Evolutionary conservation across 2,797 vertebrate species (phyloP), one percentile per base, ranked within the genome.

Genomic region (Eupleurogrammus muticus): DNA sequence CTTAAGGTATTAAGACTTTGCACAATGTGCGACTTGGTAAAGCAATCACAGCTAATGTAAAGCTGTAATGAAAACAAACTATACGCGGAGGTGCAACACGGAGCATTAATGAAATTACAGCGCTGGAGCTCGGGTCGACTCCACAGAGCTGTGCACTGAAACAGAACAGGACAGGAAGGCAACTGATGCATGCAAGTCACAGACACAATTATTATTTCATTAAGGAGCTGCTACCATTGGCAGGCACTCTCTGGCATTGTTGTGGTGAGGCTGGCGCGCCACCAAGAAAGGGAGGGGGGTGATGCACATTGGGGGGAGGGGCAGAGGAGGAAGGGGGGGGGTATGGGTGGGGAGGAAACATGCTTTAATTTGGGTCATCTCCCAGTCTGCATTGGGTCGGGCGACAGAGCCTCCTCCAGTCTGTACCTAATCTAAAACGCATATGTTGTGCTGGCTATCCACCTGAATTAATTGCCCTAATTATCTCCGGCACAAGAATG

Each of bases 181-280:
- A 79, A 91, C 74, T 76, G 80, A 85, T 84, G 88, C 83, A 84
- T 87, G 88, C 79, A 73, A 88, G 82, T 88, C 86, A 88, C 91
- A 93, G 86, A 86, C 83, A 91, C 92, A 93, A 89, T 93, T 92
- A 93, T 87, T 91, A 89, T 93, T 93, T 93, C 89, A 94, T 93
- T 92, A 91, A 89, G 81, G 86, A 85, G 89, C 85, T 82, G 85
- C 86, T 78, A 74, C 77, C 57, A 77, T 90, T 93, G 89, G 89
- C 90, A 88, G 75, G 14, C 71, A 9, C 50, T 87, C 74, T 73
- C 77, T 90, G 83, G 84, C 87, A 87, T 84, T 89, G 80, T 90
- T 80, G 70, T 60, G 36, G 44, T 61, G 73, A 80, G 72, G 74
- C 84, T 91, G 89, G 90, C 85, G 86, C 58, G 70, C 64, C 79